Evolutionary conservation across 2,888 invertebrate species (phyloP), one percentile per base, ranked within the genome.

Genomic region (Ormyrus nitidulus): DNA sequence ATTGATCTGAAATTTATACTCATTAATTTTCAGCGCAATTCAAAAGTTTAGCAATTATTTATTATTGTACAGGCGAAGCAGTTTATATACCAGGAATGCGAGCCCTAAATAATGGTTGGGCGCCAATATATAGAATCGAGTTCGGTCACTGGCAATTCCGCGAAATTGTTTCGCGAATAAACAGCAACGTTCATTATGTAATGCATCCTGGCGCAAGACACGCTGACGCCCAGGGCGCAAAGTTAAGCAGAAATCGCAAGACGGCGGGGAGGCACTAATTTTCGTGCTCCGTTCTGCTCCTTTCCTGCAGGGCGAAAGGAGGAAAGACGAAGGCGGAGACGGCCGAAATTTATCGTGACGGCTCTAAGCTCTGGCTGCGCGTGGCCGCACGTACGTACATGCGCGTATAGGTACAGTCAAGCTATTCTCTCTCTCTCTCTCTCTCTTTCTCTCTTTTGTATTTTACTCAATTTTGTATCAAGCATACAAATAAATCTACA

Each of bases 261-360:
- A 56, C 56, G 44, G 10, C 11, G 1, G 53, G 53, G 65, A 65
- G 71, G 34, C 78, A 61, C 78, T 78, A 71, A 78, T 72, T 71
- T 65, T 62, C 34, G 34, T 34, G 34, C 34, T 8, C 48, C 13
- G 8, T 0, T 44, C 68, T 48, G 19, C 58, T 58, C 19, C 49
- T 7, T 49, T 6, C 46, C 13, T 6, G 4, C 62, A 44, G n/a
- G 0, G 46, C 5, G 9, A 46, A 5, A 9, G 10, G 11, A 44
- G n/a, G 54, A 48, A 61, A 71, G 61, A 59, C 59, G 61, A 11
- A 51, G 13, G n/a, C 46, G 59, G 53, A 72, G 5, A 44, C 48
- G 51, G 48, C 13, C 19, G 66, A 44, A 71, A 77, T 72, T 77
- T 77, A 77, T 77, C 77, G 77, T 53, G 71, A 66, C 71, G 66